Conservation (phyloP, 2,888 invertebrate genomes). For the Nephrotoma guestfalica region DNA sequence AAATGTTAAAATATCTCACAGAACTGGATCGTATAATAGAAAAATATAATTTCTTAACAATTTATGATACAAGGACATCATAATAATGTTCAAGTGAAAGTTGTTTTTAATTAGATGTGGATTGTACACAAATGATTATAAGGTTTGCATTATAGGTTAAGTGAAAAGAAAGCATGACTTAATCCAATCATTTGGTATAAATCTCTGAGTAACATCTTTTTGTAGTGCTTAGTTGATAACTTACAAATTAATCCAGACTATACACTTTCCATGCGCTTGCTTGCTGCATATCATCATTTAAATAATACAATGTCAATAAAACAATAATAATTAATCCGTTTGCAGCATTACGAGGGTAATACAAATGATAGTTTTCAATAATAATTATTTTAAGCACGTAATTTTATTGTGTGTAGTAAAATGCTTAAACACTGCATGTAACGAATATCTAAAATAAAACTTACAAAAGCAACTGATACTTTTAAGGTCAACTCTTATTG, state of each 20-base stretch:
- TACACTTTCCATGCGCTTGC: neutral
- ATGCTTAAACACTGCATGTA: neutral
- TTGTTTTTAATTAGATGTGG: neutral
- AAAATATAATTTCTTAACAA: neutral
- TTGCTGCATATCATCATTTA: neutral
- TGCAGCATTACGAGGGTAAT: neutral
- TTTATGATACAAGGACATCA: neutral
- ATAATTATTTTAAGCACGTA: neutral
- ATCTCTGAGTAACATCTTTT: neutral
- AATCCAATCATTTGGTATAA: neutral
- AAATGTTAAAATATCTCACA: neutral
- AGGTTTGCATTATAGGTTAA: neutral
- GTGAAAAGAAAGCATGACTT: neutral
- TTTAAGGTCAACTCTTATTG: neutral
- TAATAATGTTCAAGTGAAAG: neutral
- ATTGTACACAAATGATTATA: neutral
- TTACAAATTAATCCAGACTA: neutral
- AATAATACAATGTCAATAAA: neutral
- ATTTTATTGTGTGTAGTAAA: neutral
- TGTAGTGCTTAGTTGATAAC: neutral
- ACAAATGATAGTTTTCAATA: neutral
- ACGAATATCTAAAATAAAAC: neutral
- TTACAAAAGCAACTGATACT: neutral
- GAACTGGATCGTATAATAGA: neutral
- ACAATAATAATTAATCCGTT: neutral